These are phyloP conservation scores for Melanerpes aurifrons DNA, from an alignment of 2,113 vertebrate species.

Conservation along the genomic window DNA sequence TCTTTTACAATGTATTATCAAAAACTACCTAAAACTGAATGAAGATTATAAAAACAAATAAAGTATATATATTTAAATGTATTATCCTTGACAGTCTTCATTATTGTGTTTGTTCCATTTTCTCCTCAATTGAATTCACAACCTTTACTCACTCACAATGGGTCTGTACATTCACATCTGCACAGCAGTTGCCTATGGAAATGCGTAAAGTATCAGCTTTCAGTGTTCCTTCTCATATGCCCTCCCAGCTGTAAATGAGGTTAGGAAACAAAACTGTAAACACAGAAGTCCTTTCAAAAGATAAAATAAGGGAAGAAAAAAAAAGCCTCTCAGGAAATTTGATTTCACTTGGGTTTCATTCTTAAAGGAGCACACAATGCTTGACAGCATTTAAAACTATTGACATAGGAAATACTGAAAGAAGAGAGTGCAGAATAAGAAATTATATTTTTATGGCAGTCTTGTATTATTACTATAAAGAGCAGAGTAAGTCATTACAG, in stretches of 20 bases:
- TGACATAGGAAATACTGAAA: conserved; percentile 48
- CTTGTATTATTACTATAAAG: background rate
- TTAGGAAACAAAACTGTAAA: conserved; percentile 24
- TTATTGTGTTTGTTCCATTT: conserved; percentile 20
- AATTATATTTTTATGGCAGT: background rate
- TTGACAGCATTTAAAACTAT: conserved; percentile 35
- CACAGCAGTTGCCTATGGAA: background rate
- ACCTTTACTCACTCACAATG: background rate
- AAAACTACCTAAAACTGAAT: background rate
- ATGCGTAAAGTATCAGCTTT: background rate
- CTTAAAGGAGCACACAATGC: conserved; percentile 33
- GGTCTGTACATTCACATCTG: conserved; percentile 16
- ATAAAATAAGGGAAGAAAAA: background rate
- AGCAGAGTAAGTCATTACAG: background rate
- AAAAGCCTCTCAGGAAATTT: background rate
- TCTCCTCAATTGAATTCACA: conserved; percentile 25
- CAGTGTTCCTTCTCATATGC: background rate
- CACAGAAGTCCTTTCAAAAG: background rate
- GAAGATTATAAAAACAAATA: conserved; percentile 4
- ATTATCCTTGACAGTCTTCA: background rate
- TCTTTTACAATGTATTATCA: background rate
- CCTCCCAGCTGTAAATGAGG: conserved; percentile 49
- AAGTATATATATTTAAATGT: background rate
- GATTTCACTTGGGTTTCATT: conserved; percentile 3
- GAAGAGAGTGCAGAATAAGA: conserved; percentile 41